Base-by-base conservation (phyloP, 2,888 invertebrate genomes). In the Agrenia bidenticulata region DNA sequence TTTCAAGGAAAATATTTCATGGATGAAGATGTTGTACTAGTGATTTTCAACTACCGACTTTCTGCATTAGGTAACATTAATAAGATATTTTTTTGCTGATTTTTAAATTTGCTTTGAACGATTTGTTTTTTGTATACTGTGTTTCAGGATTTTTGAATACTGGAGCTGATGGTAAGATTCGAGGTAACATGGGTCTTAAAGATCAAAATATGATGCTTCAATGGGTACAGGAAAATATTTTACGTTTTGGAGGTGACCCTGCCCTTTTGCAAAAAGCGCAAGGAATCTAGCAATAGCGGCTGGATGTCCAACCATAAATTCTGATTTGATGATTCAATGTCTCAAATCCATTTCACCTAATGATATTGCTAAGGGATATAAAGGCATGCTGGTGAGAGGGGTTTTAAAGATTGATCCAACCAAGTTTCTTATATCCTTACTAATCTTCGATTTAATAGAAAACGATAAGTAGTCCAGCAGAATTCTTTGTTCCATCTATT, bases 181-280 rank as follows among this genome's bases (percentile, higher is more conserved):
- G 61, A 24, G 70, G 70, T 7, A 70, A 70, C 32, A 63, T 63
- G 67, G 70, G 67, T 5, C 23, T 70, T 21, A 70, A 70, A 37
- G 70, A 70, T 45, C 70, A 70, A 60, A 49, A 55, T 13, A 49
- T 70, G 62, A 59, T 63, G n/a, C 49, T 70, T 5, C 42, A 50
- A 11, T 63, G 57, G 51, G 53, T 67, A 2, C 39, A 57, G 24
- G n/a, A 32, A n/a, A 63, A 67, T 24, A 67, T 67, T 41, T 7
- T 19, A 27, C 15, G 4, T 2, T 67, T 67, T 27, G 63, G 58
- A 13, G 64, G 53, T 11, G 59, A 64, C 27, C 58, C 53, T 2
- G 15, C 17, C 1, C 45, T 21, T 19, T 23, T 17, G 19, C 23
- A 9, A 11, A 15, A 57, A 39, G 42, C 15, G 39, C 41, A 2